phyloP scores from a whole-genome alignment of 2,113 vertebrate genomes.

The Sinocyclocheilus maitianheensis region DNA sequence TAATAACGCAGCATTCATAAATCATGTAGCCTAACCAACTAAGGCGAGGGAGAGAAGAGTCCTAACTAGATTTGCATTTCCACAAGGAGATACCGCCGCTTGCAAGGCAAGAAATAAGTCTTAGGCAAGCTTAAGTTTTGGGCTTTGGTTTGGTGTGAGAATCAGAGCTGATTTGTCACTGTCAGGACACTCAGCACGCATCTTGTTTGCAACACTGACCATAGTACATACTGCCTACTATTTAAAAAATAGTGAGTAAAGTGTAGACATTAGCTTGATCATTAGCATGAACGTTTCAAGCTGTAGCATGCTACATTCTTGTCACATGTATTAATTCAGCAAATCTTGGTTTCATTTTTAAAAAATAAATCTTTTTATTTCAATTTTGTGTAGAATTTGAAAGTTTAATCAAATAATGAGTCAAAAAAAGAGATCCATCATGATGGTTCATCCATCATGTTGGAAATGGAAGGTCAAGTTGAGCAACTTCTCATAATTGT shows the following conservation, averaged over 20 bases:
- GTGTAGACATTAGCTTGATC: neutral
- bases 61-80: constrained; percentile 18
- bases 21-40: constrained; percentile 13
- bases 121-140: neutral
- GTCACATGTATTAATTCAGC: neutral
- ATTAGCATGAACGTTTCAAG: neutral
- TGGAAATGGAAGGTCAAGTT: too few relatives aligned
- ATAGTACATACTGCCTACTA: neutral
- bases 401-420: neutral
- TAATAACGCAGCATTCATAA: constrained; percentile 29
- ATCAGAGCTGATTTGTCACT: neutral
- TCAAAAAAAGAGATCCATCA: neutral
- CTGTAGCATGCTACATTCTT: neutral
- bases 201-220: neutral
- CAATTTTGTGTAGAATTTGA: neutral
- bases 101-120: neutral
- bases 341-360: neutral
- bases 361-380: neutral
- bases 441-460: neutral
- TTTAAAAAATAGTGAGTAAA: neutral
- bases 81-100: neutral
- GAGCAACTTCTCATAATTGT: neutral
- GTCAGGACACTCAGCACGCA: neutral
- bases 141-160: neutral
- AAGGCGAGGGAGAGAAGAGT: neutral